These are phyloP conservation scores for Psix sp. DNA, from an alignment of 1,140 invertebrate species.

Conservation along the genomic window DNA sequence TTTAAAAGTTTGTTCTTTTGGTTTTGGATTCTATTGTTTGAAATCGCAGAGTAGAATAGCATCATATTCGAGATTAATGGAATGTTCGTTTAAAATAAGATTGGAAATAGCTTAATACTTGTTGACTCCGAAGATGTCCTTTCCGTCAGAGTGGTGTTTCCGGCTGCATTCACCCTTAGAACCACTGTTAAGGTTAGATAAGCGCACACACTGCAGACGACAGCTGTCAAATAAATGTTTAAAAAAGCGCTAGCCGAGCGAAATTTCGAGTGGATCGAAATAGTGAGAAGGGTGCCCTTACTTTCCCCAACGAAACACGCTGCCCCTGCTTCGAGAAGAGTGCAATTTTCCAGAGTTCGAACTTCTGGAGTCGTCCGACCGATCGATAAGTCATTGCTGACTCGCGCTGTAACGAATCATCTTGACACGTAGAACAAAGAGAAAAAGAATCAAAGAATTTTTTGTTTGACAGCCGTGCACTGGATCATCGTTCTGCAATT, in stretches of 20 bases:
- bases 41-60: not conserved
- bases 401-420: constrained; percentile 59
- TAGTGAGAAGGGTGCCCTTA: constrained; percentile 59
- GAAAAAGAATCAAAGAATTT: constrained; percentile 3
- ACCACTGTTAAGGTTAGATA: constrained; percentile 56
- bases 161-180: constrained; percentile 18
- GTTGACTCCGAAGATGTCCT: constrained; percentile 27
- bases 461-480: constrained; percentile 15
- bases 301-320: constrained; percentile 62
- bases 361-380: constrained; percentile 53
- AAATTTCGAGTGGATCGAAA: constrained; percentile 74
- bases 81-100: not conserved
- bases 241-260: constrained; percentile 75
- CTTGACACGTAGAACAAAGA: constrained; percentile 53
- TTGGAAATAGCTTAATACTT: constrained; percentile 29
- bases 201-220: constrained; percentile 68
- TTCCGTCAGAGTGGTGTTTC: constrained; percentile 19
- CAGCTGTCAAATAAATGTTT: constrained; percentile 77
- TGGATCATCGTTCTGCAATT: constrained; percentile 25
- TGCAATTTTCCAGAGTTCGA: constrained; percentile 68
- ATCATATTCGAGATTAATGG: not conserved
- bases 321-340: constrained; percentile 63
- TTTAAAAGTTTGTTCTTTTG: too few species aligned
- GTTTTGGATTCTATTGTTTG: too few species aligned
- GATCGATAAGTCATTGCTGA: constrained; percentile 69